A percentile compares a stretch with the other conserved stretches of the same genome.
phyloP scores from a whole-genome alignment of 2,797 vertebrate species.

The Odontamblyopus rebecca region DNA sequence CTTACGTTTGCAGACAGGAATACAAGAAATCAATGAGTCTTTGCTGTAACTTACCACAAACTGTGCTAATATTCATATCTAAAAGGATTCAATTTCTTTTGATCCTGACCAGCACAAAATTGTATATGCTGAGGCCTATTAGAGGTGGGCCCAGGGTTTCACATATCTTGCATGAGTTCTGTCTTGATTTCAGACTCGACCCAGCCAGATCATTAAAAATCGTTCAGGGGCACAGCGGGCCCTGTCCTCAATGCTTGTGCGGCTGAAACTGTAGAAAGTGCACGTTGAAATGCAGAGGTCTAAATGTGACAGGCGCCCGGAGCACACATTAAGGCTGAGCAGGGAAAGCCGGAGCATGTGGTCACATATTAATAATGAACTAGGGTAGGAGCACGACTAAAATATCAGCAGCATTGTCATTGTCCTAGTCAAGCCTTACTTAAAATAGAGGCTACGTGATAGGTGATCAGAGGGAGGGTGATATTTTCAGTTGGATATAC shows the following conservation, averaged over 20 bases:
- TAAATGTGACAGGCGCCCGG: conserved; percentile 78
- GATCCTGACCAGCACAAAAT: conserved; percentile 41
- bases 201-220: conserved; percentile 79
- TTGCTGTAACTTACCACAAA: conserved; percentile 19
- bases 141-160: conserved; percentile 68
- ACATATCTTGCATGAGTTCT: conserved; percentile 69
- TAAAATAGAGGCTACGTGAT: conserved; percentile 62
- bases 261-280: conserved; percentile 85
- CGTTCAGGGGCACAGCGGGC: conserved; percentile 70
- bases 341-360: conserved; percentile 65
- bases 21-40: conserved; percentile 14
- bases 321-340: conserved; percentile 65
- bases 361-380: conserved; percentile 82
- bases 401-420: conserved; percentile 71
- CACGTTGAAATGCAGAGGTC: conserved; percentile 74
- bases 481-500: conserved; percentile 7
- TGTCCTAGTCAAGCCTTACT: conserved; percentile 57
- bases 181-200: conserved; percentile 74
- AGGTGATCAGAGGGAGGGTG: conserved; percentile 49
- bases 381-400: conserved; percentile 65
- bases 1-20: conserved; percentile 11
- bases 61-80: conserved; percentile 40
- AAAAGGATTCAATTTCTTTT: conserved; percentile 48
- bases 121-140: conserved; percentile 43
- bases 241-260: conserved; percentile 66